phyloP scores from a whole-genome alignment of 1,140 invertebrate genomes.

The Neodiprion fabricii region DNA sequence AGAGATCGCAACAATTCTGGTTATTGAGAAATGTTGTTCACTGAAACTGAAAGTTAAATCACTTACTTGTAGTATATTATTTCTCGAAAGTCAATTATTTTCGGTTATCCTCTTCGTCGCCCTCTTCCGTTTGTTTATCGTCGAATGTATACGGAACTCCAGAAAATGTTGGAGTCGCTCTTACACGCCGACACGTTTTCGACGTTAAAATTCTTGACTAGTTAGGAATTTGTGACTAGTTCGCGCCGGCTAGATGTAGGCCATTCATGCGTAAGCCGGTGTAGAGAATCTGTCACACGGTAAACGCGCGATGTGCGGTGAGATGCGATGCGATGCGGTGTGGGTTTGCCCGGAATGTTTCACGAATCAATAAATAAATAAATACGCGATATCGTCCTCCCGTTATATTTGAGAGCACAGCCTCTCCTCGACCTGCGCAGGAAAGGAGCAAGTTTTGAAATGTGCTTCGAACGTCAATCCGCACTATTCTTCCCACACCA shows the following conservation, averaged over 20 bases:
- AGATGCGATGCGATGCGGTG: neutral
- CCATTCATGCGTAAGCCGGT: constrained; percentile 4
- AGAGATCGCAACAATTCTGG: too few relatives aligned
- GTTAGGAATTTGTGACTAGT: neutral
- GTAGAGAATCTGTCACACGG: neutral
- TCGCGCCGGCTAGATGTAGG: neutral
- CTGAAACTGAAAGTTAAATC: too few relatives aligned
- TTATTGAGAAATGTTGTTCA: too few relatives aligned
- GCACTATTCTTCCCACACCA: neutral
- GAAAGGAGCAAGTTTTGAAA: neutral
- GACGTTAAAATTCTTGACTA: neutral
- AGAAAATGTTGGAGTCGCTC: neutral
- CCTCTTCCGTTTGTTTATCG: too few relatives aligned
- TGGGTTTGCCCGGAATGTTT: neutral
- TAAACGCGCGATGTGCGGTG: too few relatives aligned
- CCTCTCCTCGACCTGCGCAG: neutral
- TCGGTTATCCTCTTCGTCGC: too few relatives aligned
- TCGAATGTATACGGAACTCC: neutral
- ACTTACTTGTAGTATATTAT: too few relatives aligned
- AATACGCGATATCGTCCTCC: neutral
- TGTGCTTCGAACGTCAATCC: neutral
- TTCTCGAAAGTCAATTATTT: too few relatives aligned
- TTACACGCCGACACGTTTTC: neutral
- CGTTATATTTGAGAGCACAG: constrained; percentile 1
- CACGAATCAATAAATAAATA: constrained; percentile 20